phyloP scores from a whole-genome alignment of 2,888 invertebrate species.

The Thecophora atra region DNA sequence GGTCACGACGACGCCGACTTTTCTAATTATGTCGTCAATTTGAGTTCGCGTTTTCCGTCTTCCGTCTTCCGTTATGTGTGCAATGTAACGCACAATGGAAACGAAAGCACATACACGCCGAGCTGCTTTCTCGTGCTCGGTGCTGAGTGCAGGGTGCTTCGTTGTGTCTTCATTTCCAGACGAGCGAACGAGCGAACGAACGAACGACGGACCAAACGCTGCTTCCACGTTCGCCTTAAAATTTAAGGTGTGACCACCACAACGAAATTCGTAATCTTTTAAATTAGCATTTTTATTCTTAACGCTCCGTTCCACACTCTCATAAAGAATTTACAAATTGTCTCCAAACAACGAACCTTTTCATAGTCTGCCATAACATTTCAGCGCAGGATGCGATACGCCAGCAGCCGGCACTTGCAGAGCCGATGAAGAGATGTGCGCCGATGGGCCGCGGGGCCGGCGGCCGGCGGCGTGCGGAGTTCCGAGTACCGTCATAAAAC shows the following conservation, averaged over 20 bases:
- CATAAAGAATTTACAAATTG: constrained; percentile 64
- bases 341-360: constrained; percentile 45
- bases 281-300: constrained; percentile 60
- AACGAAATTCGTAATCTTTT: constrained; percentile 63
- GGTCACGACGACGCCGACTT: no score
- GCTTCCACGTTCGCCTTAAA: constrained; percentile 27
- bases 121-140: no score
- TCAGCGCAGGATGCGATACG: constrained; percentile 34
- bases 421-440: constrained; percentile 39
- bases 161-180: constrained; percentile 33
- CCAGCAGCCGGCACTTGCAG: constrained; percentile 32
- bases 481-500: constrained; percentile 40
- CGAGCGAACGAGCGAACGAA: constrained; percentile 17
- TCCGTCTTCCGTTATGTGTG: no score
- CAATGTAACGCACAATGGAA: no score
- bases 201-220: no score
- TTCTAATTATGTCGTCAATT: no score
- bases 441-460: constrained; percentile 40
- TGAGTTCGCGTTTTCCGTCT: no score
- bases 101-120: no score
- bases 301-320: constrained; percentile 54
- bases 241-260: constrained; percentile 62
- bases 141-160: constrained; percentile 10
- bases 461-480: constrained; percentile 36
- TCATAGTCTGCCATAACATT: constrained; percentile 36